phyloP scores from a whole-genome alignment of 2,888 invertebrate genomes.

The Lomographa bimaculata region DNA sequence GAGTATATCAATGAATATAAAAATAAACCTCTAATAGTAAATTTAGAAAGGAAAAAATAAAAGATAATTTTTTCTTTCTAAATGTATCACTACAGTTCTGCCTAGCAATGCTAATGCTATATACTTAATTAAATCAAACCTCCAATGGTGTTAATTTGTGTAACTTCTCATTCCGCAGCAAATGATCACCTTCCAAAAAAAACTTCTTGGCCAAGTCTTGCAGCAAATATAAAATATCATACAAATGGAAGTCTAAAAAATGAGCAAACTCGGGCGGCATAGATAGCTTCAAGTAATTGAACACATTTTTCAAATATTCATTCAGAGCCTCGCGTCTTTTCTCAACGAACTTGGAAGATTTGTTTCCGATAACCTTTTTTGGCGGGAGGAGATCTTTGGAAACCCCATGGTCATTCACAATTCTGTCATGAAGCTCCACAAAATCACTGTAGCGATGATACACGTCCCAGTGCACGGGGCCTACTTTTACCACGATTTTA shows the following conservation, averaged over 20 bases:
- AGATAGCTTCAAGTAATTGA: slow-evolving; percentile 89
- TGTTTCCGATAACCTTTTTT: slow-evolving; percentile 96
- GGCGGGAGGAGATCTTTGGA: slow-evolving; percentile 95
- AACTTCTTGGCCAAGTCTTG: slow-evolving; percentile 92
- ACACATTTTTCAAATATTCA: slow-evolving; percentile 90
- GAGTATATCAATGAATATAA: too few species aligned
- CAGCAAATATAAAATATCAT: slow-evolving; percentile 94
- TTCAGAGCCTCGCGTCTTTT: slow-evolving; percentile 91
- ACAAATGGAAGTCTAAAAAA: slow-evolving; percentile 94
- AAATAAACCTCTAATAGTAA: too few species aligned
- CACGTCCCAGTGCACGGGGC: slow-evolving; percentile 91
- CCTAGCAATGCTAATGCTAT: too few species aligned
- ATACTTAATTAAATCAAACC: too few species aligned
- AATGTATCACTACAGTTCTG: too few species aligned
- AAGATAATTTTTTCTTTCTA: too few species aligned
- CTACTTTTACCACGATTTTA: slow-evolving; percentile 87
- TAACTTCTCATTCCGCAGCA: slow-evolving; percentile 84
- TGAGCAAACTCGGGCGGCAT: slow-evolving; percentile 92
- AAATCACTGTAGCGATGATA: slow-evolving; percentile 96
- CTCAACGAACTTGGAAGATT: slow-evolving; percentile 93
- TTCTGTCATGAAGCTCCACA: slow-evolving; percentile 91
- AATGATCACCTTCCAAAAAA: slow-evolving; percentile 88
- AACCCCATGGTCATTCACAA: slow-evolving; percentile 91
- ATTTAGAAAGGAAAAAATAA: too few species aligned
- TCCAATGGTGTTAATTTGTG: slow-evolving; percentile 91